phyloP scores from a whole-genome alignment of 2,888 invertebrate species.

The Acronicta aceris region DNA sequence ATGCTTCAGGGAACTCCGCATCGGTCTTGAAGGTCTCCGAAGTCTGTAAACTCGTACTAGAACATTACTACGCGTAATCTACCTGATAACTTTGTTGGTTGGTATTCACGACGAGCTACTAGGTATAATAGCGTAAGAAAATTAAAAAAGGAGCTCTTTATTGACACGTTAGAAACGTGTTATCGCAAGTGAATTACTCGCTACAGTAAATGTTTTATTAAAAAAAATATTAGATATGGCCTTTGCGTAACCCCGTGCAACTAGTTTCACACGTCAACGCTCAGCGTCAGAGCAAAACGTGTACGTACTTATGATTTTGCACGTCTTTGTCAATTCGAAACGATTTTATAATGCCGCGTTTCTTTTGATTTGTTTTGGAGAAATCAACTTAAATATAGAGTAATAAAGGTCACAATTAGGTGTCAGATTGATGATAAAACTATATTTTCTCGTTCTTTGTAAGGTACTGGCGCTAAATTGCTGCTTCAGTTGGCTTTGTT shows the following conservation, averaged over 20 bases:
- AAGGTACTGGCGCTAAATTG: neutral
- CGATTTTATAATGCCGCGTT: conserved; percentile 26
- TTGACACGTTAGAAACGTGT: neutral
- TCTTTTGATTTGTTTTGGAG: neutral
- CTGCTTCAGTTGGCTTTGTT: conserved; percentile 28
- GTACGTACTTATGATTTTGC: neutral
- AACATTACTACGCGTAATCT: too few species aligned
- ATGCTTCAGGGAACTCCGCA: too few species aligned
- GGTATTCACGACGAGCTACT: too few species aligned
- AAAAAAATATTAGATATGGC: neutral
- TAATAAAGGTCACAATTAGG: conserved; percentile 7
- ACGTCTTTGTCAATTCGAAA: conserved; percentile 13
- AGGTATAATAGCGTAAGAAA: neutral
- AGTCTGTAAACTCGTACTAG: too few species aligned
- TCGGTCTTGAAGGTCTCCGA: too few species aligned
- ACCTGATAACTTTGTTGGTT: too few species aligned
- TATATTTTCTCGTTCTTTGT: conserved; percentile 15
- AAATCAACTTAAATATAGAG: conserved; percentile 16
- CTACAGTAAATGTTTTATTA: neutral
- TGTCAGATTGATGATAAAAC: neutral
- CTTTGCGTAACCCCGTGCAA: neutral
- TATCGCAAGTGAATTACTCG: neutral
- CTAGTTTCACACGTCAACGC: neutral
- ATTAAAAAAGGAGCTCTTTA: neutral
- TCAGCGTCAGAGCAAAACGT: neutral